Evolutionary conservation across 2,797 vertebrate genomes (phyloP).

Genomic region (Sebastes vulpes): DNA sequence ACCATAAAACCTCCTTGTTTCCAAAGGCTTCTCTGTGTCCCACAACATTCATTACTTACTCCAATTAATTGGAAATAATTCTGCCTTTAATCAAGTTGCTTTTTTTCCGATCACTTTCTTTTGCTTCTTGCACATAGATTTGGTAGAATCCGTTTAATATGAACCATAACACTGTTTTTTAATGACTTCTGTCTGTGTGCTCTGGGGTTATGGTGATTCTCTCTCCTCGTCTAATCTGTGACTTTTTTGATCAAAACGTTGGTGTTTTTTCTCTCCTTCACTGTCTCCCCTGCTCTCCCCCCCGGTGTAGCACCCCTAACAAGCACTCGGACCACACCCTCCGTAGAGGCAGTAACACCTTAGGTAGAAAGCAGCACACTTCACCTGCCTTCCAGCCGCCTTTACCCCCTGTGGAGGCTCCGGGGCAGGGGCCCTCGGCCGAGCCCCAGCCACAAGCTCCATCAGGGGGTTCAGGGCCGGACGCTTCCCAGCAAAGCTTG

Average conservation of each 20-base stretch:
- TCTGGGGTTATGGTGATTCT: conserved; percentile 57
- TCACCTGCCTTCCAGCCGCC: conserved; percentile 98
- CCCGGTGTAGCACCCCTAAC: conserved; percentile 92
- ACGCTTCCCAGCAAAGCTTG: conserved; percentile 86
- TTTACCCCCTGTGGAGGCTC: conserved; percentile 93
- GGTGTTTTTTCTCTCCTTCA: conserved; percentile 47
- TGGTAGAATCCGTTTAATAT: not conserved
- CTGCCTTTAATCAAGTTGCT: conserved; percentile 12
- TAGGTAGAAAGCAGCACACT: conserved; percentile 98
- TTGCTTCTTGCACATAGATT: conserved; percentile 10
- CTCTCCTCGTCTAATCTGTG: conserved; percentile 34
- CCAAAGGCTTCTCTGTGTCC: not conserved
- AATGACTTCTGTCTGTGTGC: conserved; percentile 25
- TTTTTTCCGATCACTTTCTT: conserved; percentile 12
- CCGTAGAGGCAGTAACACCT: conserved; percentile 93
- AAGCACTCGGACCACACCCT: conserved; percentile 94
- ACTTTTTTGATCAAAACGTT: conserved; percentile 61
- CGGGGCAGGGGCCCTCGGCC: conserved; percentile 69
- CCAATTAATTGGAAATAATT: conserved; percentile 1
- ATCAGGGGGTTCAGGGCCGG: conserved; percentile 79
- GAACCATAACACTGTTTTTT: conserved; percentile 9
- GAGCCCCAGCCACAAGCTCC: conserved; percentile 85
- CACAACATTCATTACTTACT: not conserved
- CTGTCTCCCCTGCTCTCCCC: conserved; percentile 65
- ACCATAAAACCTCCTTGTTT: not conserved